Percentiles rank a stretch among this genome's conserved stretches.
Conservation (phyloP, 2,113 vertebrate species). For the Trichomycterus rosablanca region DNA sequence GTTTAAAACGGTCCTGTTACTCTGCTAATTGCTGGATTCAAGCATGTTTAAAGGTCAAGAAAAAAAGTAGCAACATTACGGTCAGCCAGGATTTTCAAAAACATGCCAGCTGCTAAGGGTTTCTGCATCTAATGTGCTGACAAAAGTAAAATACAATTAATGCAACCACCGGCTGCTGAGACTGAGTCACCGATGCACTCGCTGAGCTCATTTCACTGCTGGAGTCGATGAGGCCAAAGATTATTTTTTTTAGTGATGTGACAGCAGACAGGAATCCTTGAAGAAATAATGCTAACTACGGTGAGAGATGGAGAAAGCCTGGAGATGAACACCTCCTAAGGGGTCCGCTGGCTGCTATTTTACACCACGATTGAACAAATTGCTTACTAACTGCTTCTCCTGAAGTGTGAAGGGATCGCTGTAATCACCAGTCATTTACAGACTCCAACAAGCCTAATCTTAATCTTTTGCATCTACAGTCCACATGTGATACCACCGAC, state of each 20-base stretch:
- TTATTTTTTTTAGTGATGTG: slow-evolving; percentile 27
- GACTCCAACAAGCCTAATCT: no score
- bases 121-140: slow-evolving; percentile 47
- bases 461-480: no score
- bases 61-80: slow-evolving; percentile 26
- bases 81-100: slow-evolving; percentile 25
- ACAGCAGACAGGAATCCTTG: slow-evolving; percentile 10
- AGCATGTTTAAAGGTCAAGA: slow-evolving; percentile 16
- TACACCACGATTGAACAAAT: not conserved
- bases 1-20: slow-evolving; percentile 3
- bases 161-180: slow-evolving; percentile 33
- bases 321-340: no score
- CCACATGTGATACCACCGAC: no score
- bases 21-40: slow-evolving; percentile 19
- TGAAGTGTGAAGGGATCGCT: not conserved
- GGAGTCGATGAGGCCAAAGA: slow-evolving; percentile 42
- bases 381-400: no score
- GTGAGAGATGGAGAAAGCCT: no score
- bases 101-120: slow-evolving; percentile 30
- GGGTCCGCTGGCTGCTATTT: no score
- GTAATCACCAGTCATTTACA: no score
- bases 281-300: not conserved
- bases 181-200: slow-evolving; percentile 40
- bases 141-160: slow-evolving; percentile 49
- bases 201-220: slow-evolving; percentile 24